Base-by-base conservation (phyloP, 1,140 invertebrate species). In the Acyrthosiphon pisum region DNA sequence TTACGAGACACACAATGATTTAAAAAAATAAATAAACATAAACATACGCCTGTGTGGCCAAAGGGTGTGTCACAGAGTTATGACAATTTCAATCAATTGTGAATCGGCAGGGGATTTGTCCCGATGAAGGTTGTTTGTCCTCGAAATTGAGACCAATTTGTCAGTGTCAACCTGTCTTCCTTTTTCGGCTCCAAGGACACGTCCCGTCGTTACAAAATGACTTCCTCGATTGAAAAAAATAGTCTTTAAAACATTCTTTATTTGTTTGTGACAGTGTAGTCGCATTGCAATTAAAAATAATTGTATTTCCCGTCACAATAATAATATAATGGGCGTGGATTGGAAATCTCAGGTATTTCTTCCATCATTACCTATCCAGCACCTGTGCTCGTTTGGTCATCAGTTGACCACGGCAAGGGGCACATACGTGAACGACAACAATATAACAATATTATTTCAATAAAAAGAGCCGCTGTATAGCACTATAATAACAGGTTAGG, bases 61-160 rank as follows among this genome's bases (percentile, higher is more conserved):
- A 53, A 93, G 81, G 91, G 81, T 93, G 91, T 93, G 91, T 93
- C 91, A 93, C 48, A 53, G 46, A 93, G 81, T 93, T 93, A 93
- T 93, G 76, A 93, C 91, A 56, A 93, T 93, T 93, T 93, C 91
- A 93, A 93, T 93, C 91, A 86, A 93, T 93, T 56, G 81, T 93
- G 37, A 93, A 93, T 93, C 91, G 91, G 91, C 81, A 93, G 91
- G 91, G 81, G 91, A 86, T 93, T 93, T 53, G 81, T 93, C 35
- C 76, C 35, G 91, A 44, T 41, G 91, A 93, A 30, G 81, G 81
- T 93, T 93, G 91, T 93, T 93, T 84, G 91, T 93, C 81, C 91
- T 86, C 46, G 81, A 93, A 86, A 93, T 93, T 84, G 81, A 93
- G 81, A 93, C 91, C 91, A 93, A 93, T 93, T 86, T 93, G 91